A percentile compares a stretch with the other conserved stretches of the same genome.
Conservation (phyloP, 2,113 vertebrate species). For the Protobothrops flavoviridis region DNA sequence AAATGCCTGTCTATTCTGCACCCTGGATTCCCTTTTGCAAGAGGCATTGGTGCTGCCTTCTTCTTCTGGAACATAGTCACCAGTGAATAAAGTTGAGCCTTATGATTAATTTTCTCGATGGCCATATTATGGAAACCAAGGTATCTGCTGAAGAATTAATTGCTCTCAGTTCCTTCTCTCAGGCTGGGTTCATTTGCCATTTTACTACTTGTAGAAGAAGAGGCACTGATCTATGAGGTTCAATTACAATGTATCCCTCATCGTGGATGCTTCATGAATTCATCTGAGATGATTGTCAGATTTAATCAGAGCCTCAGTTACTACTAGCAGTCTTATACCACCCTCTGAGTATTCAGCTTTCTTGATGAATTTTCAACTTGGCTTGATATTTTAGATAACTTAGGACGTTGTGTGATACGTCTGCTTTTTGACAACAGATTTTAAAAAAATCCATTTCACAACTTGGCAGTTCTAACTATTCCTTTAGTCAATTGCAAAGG, state of each 20-base stretch:
- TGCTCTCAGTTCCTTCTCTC: background rate
- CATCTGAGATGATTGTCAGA: background rate
- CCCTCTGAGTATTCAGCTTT: background rate
- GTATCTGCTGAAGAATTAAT: background rate
- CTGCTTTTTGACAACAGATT: background rate
- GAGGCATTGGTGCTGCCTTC: background rate
- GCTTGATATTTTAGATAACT: background rate
- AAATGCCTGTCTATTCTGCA: background rate
- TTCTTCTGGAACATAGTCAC: background rate
- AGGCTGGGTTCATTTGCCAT: background rate
- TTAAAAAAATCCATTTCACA: background rate
- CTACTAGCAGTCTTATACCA: background rate
- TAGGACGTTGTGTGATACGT: background rate
- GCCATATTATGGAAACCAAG: background rate
- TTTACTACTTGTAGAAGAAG: background rate
- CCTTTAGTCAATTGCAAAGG: background rate
- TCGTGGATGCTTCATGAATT: background rate
- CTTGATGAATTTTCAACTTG: background rate
- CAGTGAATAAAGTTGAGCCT: background rate
- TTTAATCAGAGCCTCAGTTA: background rate
- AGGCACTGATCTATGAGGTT: background rate
- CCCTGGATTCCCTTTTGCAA: background rate
- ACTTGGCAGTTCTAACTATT: background rate
- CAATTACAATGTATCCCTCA: background rate
- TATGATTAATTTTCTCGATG: background rate